Percentiles rank a stretch among this genome's conserved stretches.
Evolutionary conservation across 2,113 vertebrate genomes (phyloP).

Genomic region (Morone saxatilis): DNA sequence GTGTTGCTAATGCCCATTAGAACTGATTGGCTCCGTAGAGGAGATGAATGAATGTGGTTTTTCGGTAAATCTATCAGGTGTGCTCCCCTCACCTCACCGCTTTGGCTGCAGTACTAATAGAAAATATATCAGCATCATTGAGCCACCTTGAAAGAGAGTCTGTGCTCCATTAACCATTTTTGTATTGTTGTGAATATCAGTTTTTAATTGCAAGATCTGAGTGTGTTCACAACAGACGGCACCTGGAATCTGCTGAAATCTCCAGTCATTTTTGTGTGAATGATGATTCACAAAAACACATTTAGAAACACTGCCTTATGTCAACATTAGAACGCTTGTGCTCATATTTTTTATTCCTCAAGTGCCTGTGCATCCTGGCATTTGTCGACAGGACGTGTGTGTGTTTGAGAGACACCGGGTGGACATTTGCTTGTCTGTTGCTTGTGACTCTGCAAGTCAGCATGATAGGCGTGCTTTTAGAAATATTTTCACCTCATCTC

Average conservation of each 20-base stretch:
- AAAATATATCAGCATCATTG: not conserved
- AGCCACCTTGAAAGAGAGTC: not conserved
- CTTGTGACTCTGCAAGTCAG: not conserved
- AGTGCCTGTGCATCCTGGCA: not conserved
- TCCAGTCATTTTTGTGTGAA: not conserved
- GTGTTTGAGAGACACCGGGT: not conserved
- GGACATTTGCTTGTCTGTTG: not conserved
- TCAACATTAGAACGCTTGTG: not conserved
- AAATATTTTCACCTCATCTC: not conserved
- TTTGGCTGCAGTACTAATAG: slow-evolving; percentile 24
- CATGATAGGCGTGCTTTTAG: too few relatives aligned
- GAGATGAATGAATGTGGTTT: slow-evolving; percentile 38
- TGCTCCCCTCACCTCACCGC: slow-evolving; percentile 3
- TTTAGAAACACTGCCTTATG: not conserved
- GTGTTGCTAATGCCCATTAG: slow-evolving; percentile 40
- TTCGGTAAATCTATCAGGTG: slow-evolving; percentile 30
- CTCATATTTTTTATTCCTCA: not conserved
- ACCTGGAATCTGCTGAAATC: too few relatives aligned
- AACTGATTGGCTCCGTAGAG: slow-evolving; percentile 42
- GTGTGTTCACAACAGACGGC: not conserved
- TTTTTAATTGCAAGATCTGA: slow-evolving; percentile 1
- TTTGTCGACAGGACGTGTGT: not conserved
- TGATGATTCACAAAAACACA: not conserved
- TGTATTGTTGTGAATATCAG: not conserved
- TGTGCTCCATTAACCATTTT: not conserved